Percentiles rank a stretch among this genome's conserved stretches.
These are phyloP conservation scores for Alviniconcha strummeri DNA, from an alignment of 2,888 invertebrate species.

Conservation along the genomic window DNA sequence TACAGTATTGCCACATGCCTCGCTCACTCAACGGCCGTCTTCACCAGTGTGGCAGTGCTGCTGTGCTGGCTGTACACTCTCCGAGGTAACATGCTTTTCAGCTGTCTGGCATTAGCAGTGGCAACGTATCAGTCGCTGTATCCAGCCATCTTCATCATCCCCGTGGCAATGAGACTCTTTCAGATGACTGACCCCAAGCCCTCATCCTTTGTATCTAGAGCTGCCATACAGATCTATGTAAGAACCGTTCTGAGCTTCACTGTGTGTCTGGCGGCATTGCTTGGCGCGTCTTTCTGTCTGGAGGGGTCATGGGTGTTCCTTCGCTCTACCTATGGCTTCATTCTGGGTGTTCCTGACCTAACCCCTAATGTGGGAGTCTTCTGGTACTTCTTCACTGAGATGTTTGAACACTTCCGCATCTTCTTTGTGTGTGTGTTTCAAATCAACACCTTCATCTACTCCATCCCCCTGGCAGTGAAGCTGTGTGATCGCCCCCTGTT, in stretches of 20 bases:
- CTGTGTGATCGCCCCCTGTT: conserved; percentile 74
- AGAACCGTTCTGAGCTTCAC: conserved; percentile 58
- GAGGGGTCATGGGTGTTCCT: conserved; percentile 75
- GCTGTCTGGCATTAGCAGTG: conserved; percentile 83
- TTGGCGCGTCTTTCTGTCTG: conserved; percentile 80
- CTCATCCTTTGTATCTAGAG: conserved; percentile 20
- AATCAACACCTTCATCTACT: conserved; percentile 94
- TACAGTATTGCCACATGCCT: conserved; percentile 90
- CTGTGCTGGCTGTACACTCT: conserved; percentile 33
- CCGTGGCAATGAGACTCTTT: conserved; percentile 82
- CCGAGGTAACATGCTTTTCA: conserved; percentile 55
- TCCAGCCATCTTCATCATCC: conserved; percentile 86
- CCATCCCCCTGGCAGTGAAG: conserved; percentile 83
- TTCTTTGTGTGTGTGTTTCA: conserved; percentile 98
- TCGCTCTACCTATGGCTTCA: conserved; percentile 86
- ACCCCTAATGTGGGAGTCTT: conserved; percentile 98
- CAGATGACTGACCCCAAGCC: conserved; percentile 31
- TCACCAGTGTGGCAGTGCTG: conserved; percentile 86
- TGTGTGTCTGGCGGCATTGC: conserved; percentile 77
- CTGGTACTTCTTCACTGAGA: conserved; percentile 99
- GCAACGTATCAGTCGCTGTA: conserved; percentile 85
- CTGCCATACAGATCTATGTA: conserved; percentile 43
- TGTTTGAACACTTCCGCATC: conserved; percentile 98
- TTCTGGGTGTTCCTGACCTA: conserved; percentile 93
- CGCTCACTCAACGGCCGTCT: conserved; percentile 91